Evolutionary conservation across 2,113 vertebrate genomes (phyloP).

Genomic region (Riparia riparia): DNA sequence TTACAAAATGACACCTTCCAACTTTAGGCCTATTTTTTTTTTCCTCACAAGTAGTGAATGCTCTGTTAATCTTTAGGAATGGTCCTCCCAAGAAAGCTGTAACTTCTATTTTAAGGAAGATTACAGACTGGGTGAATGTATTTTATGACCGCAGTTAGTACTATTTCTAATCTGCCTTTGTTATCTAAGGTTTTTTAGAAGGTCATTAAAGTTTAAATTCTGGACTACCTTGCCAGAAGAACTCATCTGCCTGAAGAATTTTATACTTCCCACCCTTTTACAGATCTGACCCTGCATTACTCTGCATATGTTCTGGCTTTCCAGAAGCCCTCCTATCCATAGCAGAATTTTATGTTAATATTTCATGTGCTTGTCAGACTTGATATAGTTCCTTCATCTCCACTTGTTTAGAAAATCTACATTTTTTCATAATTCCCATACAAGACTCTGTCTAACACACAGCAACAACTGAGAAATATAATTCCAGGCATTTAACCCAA

Average conservation of each 20-base stretch:
- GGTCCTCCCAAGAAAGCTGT: conserved; percentile 55
- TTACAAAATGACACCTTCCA: background rate
- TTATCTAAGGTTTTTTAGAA: conserved; percentile 54
- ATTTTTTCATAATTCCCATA: background rate
- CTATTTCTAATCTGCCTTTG: conserved; percentile 51
- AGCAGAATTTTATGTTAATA: background rate
- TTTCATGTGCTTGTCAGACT: background rate
- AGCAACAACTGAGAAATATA: background rate
- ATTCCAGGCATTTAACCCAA: background rate
- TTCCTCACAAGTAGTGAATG: background rate
- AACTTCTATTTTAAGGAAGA: conserved; percentile 65
- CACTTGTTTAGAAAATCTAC: accelerated
- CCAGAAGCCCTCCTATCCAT: background rate
- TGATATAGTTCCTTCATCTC: background rate
- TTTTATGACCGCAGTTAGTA: conserved; percentile 14
- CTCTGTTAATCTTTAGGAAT: conserved; percentile 64
- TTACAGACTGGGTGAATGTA: conserved; percentile 39
- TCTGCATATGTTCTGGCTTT: background rate
- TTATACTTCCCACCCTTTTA: background rate
- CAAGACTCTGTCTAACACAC: background rate
- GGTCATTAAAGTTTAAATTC: conserved; percentile 52
- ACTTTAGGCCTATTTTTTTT: conserved; percentile 49
- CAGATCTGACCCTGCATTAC: background rate
- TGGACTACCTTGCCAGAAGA: conserved; percentile 7
- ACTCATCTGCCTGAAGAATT: conserved; percentile 11